A percentile compares a stretch with the other conserved stretches of the same genome.
Evolutionary conservation across 2,888 invertebrate species (phyloP).

Genomic region (Leptogaster cylindrica): DNA sequence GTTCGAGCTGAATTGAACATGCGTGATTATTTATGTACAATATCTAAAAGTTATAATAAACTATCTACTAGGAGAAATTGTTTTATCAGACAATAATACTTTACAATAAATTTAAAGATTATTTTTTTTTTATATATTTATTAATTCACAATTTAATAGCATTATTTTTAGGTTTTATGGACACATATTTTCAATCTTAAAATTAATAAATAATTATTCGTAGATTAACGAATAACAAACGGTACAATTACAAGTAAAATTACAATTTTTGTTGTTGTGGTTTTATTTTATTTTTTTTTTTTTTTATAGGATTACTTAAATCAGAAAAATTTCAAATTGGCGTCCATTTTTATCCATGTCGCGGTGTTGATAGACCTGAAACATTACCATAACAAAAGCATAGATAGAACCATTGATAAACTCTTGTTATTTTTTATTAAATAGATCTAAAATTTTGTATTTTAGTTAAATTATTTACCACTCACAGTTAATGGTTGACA

Average conservation of each 20-base stretch:
- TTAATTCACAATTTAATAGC: conserved; percentile 21
- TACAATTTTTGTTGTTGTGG: no score
- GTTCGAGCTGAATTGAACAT: neutral
- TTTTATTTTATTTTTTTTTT: neutral
- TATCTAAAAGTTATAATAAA: conserved; percentile 2
- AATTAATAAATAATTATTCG: conserved; percentile 24
- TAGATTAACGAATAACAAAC: conserved; percentile 1
- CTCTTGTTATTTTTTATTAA: conserved; percentile 3
- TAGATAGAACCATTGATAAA: neutral
- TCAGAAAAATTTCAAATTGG: neutral
- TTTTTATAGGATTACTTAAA: no score
- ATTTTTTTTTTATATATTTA: no score
- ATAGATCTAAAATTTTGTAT: neutral
- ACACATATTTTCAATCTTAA: conserved; percentile 34
- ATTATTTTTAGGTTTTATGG: conserved; percentile 28
- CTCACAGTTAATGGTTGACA: conserved; percentile 40
- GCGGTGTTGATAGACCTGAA: conserved; percentile 31
- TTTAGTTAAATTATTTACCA: neutral
- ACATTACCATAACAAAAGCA: conserved; percentile 1
- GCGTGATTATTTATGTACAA: conserved; percentile 10
- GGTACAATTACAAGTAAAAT: conserved; percentile 22
- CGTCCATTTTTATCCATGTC: conserved; percentile 16
- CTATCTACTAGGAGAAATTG: conserved; percentile 2
- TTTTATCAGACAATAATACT: conserved; percentile 30
- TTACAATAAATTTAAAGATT: conserved; percentile 12